Percentiles rank a stretch among this genome's conserved stretches.
Evolutionary conservation across 2,797 vertebrate genomes (phyloP).

Genomic region (Eleutherodactylus coqui): DNA sequence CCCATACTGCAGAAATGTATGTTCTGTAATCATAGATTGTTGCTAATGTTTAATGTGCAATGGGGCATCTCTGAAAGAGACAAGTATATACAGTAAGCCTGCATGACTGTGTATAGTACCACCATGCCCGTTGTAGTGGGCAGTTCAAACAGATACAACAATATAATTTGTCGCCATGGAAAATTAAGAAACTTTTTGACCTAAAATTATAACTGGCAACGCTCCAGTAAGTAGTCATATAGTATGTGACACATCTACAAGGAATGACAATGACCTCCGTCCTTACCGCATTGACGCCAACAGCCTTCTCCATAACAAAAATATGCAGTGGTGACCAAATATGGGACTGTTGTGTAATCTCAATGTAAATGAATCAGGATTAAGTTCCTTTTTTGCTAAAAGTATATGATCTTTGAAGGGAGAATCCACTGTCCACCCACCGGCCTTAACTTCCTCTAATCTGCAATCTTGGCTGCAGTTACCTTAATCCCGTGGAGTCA

Average conservation of each 20-base stretch:
- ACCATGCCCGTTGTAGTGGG: background rate
- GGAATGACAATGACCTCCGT: background rate
- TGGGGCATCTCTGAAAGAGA: background rate
- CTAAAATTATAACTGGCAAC: background rate
- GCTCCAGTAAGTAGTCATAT: background rate
- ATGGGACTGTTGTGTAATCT: constrained; percentile 5
- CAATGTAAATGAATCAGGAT: background rate
- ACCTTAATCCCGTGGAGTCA: background rate
- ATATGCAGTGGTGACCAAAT: background rate
- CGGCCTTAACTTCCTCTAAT: constrained; percentile 5
- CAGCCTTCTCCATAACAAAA: background rate
- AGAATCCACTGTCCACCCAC: background rate
- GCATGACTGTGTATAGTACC: background rate
- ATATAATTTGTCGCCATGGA: background rate
- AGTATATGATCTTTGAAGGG: background rate
- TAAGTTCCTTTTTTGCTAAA: background rate
- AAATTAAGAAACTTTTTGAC: background rate
- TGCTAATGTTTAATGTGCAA: background rate
- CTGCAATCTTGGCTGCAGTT: background rate
- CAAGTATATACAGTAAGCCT: too few relatives aligned
- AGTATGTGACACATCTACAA: background rate
- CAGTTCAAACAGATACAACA: background rate
- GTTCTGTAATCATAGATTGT: background rate
- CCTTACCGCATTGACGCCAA: constrained; percentile 4
- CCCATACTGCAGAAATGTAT: too few relatives aligned